Evolutionary conservation across 92 coral and sea anemone genomes (phyloP).

Genomic region (Bergia sp.): DNA sequence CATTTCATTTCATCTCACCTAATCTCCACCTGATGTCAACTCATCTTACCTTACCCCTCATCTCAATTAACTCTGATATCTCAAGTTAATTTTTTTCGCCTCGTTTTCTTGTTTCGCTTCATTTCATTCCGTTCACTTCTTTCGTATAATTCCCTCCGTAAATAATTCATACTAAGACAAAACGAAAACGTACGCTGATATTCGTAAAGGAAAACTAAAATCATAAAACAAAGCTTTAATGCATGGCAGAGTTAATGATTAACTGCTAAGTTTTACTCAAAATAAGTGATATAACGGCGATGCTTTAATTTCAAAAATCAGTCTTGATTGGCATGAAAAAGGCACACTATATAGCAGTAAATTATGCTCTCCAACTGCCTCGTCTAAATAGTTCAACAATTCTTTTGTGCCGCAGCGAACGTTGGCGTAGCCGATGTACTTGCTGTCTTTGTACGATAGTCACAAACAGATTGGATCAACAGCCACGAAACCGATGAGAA

Average conservation of each 20-base stretch:
- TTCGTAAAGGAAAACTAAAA: neutral
- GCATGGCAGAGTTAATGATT: neutral
- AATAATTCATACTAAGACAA: too few relatives aligned
- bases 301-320: too few relatives aligned
- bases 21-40: neutral
- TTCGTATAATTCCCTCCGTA: too few relatives aligned
- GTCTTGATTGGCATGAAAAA: too few relatives aligned
- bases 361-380: too few relatives aligned
- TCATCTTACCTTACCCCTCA: neutral
- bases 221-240: neutral
- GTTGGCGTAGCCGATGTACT: conserved; percentile 7
- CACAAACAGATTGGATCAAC: neutral
- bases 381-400: neutral
- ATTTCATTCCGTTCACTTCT: too few relatives aligned
- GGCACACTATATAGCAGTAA: too few relatives aligned
- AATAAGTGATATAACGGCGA: neutral
- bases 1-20: neutral
- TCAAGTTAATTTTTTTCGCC: too few relatives aligned
- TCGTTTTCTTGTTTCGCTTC: neutral
- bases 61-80: neutral
- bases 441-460: conserved; percentile 7
- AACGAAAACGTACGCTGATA: too few relatives aligned
- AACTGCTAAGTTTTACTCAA: neutral
- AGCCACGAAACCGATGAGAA: neutral
- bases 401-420: neutral